Conservation (phyloP, 2,113 vertebrate species). For the Poeciliopsis turrubarensis region DNA sequence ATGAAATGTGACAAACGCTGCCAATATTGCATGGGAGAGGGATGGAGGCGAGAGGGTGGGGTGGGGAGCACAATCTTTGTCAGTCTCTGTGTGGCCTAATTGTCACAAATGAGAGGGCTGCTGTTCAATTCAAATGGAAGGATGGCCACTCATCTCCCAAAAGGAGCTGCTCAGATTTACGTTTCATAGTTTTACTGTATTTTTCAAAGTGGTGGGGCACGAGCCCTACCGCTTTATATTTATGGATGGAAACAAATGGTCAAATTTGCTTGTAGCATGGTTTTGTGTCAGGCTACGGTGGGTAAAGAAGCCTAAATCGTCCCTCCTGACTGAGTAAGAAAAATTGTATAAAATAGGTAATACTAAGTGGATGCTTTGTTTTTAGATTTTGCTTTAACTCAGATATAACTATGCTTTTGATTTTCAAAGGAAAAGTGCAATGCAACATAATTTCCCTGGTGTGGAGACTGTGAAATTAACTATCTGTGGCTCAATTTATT, state of each 20-base stretch:
- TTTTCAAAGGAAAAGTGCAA: background rate
- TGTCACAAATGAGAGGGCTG: constrained; percentile 60
- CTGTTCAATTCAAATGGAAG: constrained; percentile 36
- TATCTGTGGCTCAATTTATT: background rate
- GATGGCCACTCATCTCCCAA: constrained; percentile 52
- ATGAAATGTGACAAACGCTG: constrained; percentile 74
- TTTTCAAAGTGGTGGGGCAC: constrained; percentile 28
- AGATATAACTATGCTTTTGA: background rate
- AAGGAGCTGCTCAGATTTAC: constrained; percentile 34
- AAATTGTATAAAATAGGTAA: constrained; percentile 1
- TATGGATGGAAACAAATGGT: constrained; percentile 25
- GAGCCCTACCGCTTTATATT: background rate
- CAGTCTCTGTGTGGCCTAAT: constrained; percentile 56
- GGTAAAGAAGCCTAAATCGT: background rate
- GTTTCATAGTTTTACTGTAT: constrained; percentile 50
- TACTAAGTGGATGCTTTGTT: background rate
- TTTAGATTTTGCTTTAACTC: constrained; percentile 6
- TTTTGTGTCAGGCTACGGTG: constrained; percentile 11
- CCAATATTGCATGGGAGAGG: constrained; percentile 45
- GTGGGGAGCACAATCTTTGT: constrained; percentile 40
- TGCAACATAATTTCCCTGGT: background rate
- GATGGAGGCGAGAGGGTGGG: constrained; percentile 38
- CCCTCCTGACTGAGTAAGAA: background rate
- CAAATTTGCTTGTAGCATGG: constrained; percentile 11
- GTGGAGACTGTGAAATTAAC: constrained; percentile 6